Percentiles rank a stretch among this genome's conserved stretches.
phyloP scores from a whole-genome alignment of 2,888 invertebrate species.

The Cryptosula pallasiana region DNA sequence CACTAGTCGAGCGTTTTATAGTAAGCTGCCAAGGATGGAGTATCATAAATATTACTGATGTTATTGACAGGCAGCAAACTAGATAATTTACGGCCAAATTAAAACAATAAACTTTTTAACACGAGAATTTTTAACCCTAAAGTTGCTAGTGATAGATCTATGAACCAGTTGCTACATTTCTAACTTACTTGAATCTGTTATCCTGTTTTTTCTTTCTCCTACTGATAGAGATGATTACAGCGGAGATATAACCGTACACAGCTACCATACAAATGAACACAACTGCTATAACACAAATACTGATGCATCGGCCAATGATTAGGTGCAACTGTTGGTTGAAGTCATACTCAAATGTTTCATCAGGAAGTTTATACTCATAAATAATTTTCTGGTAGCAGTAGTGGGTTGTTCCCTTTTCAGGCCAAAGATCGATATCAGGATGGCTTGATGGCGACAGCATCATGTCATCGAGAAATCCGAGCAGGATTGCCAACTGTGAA shows the following conservation, averaged over 20 bases:
- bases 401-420: background rate
- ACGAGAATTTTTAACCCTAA: too few relatives aligned
- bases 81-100: too few relatives aligned
- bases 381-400: background rate
- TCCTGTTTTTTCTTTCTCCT: background rate
- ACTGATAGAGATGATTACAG: background rate
- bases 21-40: too few relatives aligned
- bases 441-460: background rate
- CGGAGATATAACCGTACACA: background rate
- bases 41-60: too few relatives aligned
- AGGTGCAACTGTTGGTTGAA: background rate
- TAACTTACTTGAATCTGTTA: slow-evolving; percentile 7
- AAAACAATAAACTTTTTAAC: too few relatives aligned
- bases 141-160: too few relatives aligned
- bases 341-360: background rate
- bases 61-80: too few relatives aligned
- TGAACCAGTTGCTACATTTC: too few relatives aligned
- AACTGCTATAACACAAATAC: background rate
- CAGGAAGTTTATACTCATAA: background rate
- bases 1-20: too few relatives aligned
- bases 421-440: background rate
- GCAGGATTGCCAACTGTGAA: background rate
- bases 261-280: background rate
- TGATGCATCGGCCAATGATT: background rate
- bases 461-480: background rate